Evolutionary conservation across 2,888 invertebrate genomes (phyloP), one percentile per base, ranked within the genome.

Genomic region (Nemapogon koenigi): DNA sequence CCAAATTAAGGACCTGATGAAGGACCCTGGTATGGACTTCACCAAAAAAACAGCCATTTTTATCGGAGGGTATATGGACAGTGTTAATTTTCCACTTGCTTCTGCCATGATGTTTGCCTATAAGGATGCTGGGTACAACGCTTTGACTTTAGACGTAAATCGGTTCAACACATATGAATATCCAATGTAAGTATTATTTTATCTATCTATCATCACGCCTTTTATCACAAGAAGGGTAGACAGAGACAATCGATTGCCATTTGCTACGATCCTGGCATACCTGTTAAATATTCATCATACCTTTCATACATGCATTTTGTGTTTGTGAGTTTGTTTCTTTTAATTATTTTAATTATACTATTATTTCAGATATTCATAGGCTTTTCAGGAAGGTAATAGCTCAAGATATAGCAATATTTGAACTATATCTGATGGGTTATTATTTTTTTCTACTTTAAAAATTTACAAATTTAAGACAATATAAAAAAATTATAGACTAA

Each of bases 41-140:
- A 38, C 19, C 7, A 66, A 52, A 40, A 62, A 53, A 37, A 71
- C 68, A 0, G 3, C 63, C 8, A 2, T 75, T 18, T 73, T 61
- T 28, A 55, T 63, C 0, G 63, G 63, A 0, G 73, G 73, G 0
- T 75, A 50, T 36, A 18, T 67, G 45, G 72, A 72, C 19, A 62
- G 57, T 6, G 60, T 66, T 0, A 48, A 32, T 3, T 56, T 55
- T 28, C 49, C 55, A 0, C 42, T 55, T 0, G 61, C 58, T 0
- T 29, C 40, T 2, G 35, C 46, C 0, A 31, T 59, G 1, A 62
- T 54, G 1, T 35, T 41, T 0, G 26, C 43, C 0, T 75, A 71
- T 36, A 59, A 49, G 35, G 51, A 50, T 2, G 19, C 57, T 25
- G 64, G 60, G 0, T 73, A 66, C 19, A 70, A 69, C 13, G 60